A percentile compares a stretch with the other conserved stretches of the same genome.
Evolutionary conservation across 1,140 invertebrate genomes (phyloP).

Genomic region (Chironomus striatipennis): DNA sequence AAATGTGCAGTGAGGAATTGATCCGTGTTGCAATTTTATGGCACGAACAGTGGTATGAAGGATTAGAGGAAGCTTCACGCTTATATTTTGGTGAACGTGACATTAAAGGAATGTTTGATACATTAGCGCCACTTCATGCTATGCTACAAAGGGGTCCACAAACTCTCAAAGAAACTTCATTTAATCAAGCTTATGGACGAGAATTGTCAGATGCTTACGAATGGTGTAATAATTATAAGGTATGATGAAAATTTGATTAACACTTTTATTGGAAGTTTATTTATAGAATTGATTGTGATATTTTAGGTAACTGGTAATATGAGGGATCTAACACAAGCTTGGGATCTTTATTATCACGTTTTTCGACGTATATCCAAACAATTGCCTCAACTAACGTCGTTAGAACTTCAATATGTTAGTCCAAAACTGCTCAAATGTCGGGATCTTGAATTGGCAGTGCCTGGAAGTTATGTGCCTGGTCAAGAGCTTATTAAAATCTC

Average conservation of each 20-base stretch:
- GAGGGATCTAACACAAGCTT: slow-evolving; percentile 91
- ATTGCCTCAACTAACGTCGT: slow-evolving; percentile 77
- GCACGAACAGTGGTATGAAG: slow-evolving; percentile 99
- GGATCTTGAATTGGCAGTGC: slow-evolving; percentile 90
- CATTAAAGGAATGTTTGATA: slow-evolving; percentile 91
- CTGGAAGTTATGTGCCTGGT: slow-evolving; percentile 89
- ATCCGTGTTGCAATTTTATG: slow-evolving; percentile 97
- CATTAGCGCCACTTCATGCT: slow-evolving; percentile 87
- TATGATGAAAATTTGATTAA: slow-evolving; percentile 32
- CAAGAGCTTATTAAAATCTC: slow-evolving; percentile 71
- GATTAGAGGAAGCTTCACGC: slow-evolving; percentile 92
- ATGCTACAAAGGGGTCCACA: slow-evolving; percentile 90
- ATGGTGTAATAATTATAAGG: slow-evolving; percentile 84
- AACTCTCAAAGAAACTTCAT: slow-evolving; percentile 94
- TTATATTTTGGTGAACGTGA: slow-evolving; percentile 95
- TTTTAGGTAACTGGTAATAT: slow-evolving; percentile 63
- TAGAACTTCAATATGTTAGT: slow-evolving; percentile 93
- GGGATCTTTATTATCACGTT: slow-evolving; percentile 98
- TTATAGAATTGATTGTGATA: slow-evolving; percentile 26
- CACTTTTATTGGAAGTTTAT: slow-evolving; percentile 30
- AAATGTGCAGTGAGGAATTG: slow-evolving; percentile 92
- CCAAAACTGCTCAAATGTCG: slow-evolving; percentile 81
- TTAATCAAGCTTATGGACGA: slow-evolving; percentile 89
- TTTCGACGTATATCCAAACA: slow-evolving; percentile 92
- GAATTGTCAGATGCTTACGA: slow-evolving; percentile 90